Percentiles rank a stretch among this genome's conserved stretches.
Evolutionary conservation across 2,797 vertebrate species (phyloP).

Genomic region (Heliangelus exortis): DNA sequence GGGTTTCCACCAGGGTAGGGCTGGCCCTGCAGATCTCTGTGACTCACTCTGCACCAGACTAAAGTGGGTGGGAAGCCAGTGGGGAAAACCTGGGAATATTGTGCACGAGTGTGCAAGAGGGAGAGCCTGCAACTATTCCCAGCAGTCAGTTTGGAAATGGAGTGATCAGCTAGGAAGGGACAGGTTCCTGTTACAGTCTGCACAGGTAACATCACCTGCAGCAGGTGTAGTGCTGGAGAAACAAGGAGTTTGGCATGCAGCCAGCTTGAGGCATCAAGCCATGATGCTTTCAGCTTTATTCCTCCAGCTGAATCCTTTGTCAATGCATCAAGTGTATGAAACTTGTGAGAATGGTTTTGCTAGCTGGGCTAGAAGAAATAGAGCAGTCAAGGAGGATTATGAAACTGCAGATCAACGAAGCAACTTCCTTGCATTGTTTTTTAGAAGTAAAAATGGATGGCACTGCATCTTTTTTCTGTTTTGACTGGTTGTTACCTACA

Average conservation of each 20-base stretch:
- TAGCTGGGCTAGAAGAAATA: not conserved
- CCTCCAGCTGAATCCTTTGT: not conserved
- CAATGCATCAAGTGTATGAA: not conserved
- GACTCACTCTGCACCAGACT: slow-evolving; percentile 23
- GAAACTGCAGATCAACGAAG: not conserved
- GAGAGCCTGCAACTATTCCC: not conserved
- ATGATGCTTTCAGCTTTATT: accelerated
- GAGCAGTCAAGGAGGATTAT: not conserved
- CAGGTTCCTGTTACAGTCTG: not conserved
- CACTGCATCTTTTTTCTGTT: not conserved
- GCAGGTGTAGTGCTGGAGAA: not conserved
- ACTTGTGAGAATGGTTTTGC: not conserved
- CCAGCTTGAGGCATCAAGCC: not conserved
- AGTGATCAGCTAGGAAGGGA: not conserved
- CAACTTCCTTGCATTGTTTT: not conserved
- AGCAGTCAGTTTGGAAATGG: accelerated
- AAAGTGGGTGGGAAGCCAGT: not conserved
- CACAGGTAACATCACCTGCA: not conserved
- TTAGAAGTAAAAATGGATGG: not conserved
- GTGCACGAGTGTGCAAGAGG: not conserved
- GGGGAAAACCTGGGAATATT: not conserved
- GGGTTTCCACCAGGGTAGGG: not conserved
- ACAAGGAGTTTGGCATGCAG: not conserved
- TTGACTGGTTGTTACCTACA: accelerated
- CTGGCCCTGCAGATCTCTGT: not conserved